Evolutionary conservation across 2,797 vertebrate species (phyloP), one percentile per base, ranked within the genome.

Genomic region (Clarias laeviceps): DNA sequence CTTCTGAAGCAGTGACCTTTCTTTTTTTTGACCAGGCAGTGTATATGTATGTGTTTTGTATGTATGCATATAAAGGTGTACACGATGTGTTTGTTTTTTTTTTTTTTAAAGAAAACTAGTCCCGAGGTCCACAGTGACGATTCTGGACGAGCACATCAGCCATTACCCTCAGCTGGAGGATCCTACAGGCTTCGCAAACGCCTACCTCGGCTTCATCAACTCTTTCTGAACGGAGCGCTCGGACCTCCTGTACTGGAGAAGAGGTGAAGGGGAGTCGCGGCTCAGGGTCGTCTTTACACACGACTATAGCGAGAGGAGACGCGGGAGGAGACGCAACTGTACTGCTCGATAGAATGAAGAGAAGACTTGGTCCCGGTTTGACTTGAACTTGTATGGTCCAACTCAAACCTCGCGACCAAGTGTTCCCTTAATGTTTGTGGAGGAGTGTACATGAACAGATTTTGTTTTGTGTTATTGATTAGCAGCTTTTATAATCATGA

Each of bases 81-180:
- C 45, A 45, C 8, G 0, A 1, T 45, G 6, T 45, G 6, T 37
- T 3, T 45, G 0, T n/a, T 11, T 54, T 76, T 24, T 0, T 90
- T 88, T 40, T 89, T 82, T 89, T 65, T 86, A 72, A 93, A 99
- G 98, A 91, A 93, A 95, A 87, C 92, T 96, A 93, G 96, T 99
- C 85, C 95, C 92, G 68, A 94, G 87, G 89, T 99, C 98, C 1
- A 99, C 97, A 0, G 87, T 98, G 84, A 96, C 95, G 0, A 91
- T 99, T 89, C 91, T 99, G 91, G 97, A 98, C 0, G 96, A 98
- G 54, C 97, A 99, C 94, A 97, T 99, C 91, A 97, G 97, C 88
- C 98, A 99, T 93, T 99, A 99, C 34, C 98, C 96, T 3, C 98
- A 99, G 92, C 96, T 99, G 91, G 98, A 99, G 87, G 98, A 99